Percentiles rank a stretch among this genome's conserved stretches.
Conservation (phyloP, 2,888 invertebrate genomes). For the Ochropleura plecta region DNA sequence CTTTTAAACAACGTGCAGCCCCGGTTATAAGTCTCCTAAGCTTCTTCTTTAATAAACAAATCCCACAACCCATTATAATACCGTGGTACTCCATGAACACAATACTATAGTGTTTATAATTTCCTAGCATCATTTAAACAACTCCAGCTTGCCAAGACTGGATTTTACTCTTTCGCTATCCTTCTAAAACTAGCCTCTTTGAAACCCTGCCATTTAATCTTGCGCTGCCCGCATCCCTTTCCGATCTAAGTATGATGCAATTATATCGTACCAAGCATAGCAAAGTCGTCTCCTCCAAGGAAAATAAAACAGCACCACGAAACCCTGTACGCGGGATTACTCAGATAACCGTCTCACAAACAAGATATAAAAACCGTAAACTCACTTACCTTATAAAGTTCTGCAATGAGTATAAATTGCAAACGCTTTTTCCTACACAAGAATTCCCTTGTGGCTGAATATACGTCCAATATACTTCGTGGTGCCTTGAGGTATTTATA, state of each 20-base stretch:
- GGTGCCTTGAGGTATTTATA: constrained; percentile 46
- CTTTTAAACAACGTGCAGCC: too few relatives aligned
- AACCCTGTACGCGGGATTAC: constrained; percentile 2
- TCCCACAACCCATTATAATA: too few relatives aligned
- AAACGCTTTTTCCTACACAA: constrained; percentile 41
- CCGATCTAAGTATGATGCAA: background rate
- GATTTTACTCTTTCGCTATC: background rate
- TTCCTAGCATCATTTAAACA: background rate
- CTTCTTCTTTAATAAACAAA: too few relatives aligned
- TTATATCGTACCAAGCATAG: background rate
- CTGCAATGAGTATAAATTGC: constrained; percentile 58
- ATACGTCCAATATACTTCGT: constrained; percentile 46
- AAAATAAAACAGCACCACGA: constrained; percentile 4
- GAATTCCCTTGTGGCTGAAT: constrained; percentile 44
- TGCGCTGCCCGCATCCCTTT: background rate
- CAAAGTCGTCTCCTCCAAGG: background rate
- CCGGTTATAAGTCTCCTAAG: too few relatives aligned
- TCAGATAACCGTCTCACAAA: constrained; percentile 35
- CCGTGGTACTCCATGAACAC: background rate
- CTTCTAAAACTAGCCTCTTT: background rate
- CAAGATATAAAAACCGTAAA: constrained; percentile 50
- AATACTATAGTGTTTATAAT: background rate
- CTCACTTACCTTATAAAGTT: constrained; percentile 48
- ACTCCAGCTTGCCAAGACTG: background rate
- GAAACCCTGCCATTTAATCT: background rate